A percentile compares a stretch with the other conserved stretches of the same genome.
These are phyloP conservation scores for Mythimna vitellina DNA, from an alignment of 2,888 invertebrate genomes.

Conservation along the genomic window DNA sequence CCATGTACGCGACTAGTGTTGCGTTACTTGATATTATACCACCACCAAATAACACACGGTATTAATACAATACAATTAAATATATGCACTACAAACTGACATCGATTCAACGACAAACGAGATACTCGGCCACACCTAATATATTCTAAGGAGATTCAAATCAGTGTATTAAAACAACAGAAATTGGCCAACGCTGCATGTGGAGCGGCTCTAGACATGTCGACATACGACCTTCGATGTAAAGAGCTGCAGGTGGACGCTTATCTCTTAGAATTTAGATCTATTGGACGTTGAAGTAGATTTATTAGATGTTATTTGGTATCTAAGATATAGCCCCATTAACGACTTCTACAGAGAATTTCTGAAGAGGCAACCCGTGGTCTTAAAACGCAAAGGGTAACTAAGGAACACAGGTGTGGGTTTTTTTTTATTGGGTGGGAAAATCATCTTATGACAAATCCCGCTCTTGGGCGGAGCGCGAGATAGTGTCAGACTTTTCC, in stretches of 20 bases:
- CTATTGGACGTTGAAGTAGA: constrained; percentile 27
- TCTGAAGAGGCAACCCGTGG: too few species aligned
- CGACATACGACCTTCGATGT: constrained; percentile 56
- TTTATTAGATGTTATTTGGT: constrained; percentile 16
- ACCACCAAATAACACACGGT: neutral
- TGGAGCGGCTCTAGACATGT: constrained; percentile 49
- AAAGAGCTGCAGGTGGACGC: constrained; percentile 57
- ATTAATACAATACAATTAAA: constrained; percentile 3
- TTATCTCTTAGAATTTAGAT: constrained; percentile 48
- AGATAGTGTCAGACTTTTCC: too few species aligned
- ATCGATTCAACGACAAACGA: constrained; percentile 40
- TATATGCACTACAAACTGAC: constrained; percentile 8
- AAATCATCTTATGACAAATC: too few species aligned
- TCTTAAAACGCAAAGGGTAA: too few species aligned
- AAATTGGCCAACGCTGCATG: constrained; percentile 56
- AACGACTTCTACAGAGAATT: neutral
- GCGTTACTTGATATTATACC: neutral
- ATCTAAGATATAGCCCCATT: neutral
- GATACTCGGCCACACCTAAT: constrained; percentile 56
- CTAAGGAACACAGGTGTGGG: too few species aligned
- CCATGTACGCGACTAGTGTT: too few species aligned
- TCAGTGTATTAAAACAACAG: constrained; percentile 61
- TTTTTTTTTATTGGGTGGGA: too few species aligned
- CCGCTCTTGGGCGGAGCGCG: too few species aligned
- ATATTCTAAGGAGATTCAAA: constrained; percentile 62